Percentiles rank a stretch among this genome's conserved stretches.
Conservation (phyloP, 30 jellyfish, hydroid and myxozoan species). For the Pelagia noctiluca region DNA sequence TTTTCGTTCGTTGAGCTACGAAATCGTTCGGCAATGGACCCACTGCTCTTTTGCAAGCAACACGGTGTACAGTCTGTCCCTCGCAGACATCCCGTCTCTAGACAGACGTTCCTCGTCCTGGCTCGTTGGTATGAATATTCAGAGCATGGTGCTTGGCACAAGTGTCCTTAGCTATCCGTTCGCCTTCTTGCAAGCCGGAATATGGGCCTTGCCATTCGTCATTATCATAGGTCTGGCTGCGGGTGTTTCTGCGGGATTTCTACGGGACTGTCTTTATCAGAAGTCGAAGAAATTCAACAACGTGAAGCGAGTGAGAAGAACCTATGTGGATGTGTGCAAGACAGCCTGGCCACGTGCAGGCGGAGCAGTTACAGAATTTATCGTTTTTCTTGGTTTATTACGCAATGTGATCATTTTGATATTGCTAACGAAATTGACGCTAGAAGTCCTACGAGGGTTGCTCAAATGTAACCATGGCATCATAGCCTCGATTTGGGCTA, state of each 20-base stretch:
- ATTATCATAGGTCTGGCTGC: constrained; percentile 64
- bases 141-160: constrained; percentile 83
- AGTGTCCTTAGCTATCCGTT: constrained; percentile 79
- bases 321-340: constrained; percentile 63
- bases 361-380: constrained; percentile 26
- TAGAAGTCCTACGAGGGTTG: constrained; percentile 26
- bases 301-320: constrained; percentile 61
- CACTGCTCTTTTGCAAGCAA: constrained; percentile 28
- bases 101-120: constrained; percentile 79
- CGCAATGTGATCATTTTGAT: constrained; percentile 66
- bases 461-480: constrained; percentile 10
- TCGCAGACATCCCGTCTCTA: constrained; percentile 68
- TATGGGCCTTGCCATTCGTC: constrained; percentile 65
- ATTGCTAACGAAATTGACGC: constrained; percentile 61
- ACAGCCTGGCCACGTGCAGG: constrained; percentile 63
- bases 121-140: constrained; percentile 67
- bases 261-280: constrained; percentile 78
- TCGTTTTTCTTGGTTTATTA: constrained; percentile 63
- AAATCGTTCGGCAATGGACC: constrained; percentile 31
- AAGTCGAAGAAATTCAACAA: constrained; percentile 30
- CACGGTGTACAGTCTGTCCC: constrained; percentile 27
- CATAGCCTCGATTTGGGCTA: constrained; percentile 71
- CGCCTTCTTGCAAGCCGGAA: constrained; percentile 62
- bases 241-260: constrained; percentile 51
- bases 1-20: constrained; percentile 41